Percentiles rank a stretch among this genome's conserved stretches.
These are phyloP conservation scores for Danio jaintianensis DNA, from an alignment of 2,797 vertebrate species.

Conservation along the genomic window DNA sequence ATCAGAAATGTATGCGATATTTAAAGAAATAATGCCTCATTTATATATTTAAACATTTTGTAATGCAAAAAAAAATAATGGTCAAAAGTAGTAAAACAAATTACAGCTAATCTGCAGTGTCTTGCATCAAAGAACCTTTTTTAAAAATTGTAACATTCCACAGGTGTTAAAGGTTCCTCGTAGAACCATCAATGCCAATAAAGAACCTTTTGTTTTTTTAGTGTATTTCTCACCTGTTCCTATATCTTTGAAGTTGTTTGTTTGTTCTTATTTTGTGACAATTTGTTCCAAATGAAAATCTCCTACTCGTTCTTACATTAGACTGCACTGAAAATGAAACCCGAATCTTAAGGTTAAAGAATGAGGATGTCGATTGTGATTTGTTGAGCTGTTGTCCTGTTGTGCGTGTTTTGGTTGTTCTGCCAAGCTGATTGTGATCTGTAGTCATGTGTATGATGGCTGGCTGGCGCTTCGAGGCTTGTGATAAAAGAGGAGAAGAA, in stretches of 20 bases:
- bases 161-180: too few species aligned
- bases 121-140: too few species aligned
- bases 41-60: too few species aligned
- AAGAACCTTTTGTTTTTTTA: too few species aligned
- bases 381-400: conserved; percentile 56
- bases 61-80: too few species aligned
- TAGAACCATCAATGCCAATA: too few species aligned
- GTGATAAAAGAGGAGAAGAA: conserved; percentile 25
- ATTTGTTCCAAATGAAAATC: neutral
- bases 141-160: too few species aligned
- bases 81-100: too few species aligned
- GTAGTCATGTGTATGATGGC: conserved; percentile 24
- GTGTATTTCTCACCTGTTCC: too few species aligned
- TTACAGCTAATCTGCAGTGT: too few species aligned
- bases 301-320: conserved; percentile 27
- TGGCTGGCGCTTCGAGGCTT: conserved; percentile 36
- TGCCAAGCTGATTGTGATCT: conserved; percentile 14
- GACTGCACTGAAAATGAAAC: neutral
- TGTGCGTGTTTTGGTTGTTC: conserved; percentile 31
- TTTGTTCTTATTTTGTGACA: neutral
- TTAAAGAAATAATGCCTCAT: too few species aligned
- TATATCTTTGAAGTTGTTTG: neutral
- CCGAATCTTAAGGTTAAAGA: neutral
- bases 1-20: too few species aligned
- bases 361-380: conserved; percentile 44